phyloP scores from a whole-genome alignment of 2,888 invertebrate genomes.

The Sisyra terminalis region DNA sequence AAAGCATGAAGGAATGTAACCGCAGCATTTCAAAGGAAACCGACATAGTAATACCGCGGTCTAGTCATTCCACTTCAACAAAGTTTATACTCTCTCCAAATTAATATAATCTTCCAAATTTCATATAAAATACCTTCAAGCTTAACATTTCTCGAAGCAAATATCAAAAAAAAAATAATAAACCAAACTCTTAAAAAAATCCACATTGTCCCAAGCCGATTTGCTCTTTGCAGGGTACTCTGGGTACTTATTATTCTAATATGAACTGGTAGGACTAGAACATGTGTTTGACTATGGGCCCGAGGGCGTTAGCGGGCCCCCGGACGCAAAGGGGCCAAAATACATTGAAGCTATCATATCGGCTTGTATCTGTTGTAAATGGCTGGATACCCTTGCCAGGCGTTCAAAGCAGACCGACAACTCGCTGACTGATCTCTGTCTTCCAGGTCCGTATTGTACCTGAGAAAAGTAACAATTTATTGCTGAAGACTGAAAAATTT shows the following conservation, averaged over 20 bases:
- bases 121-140: slow-evolving; percentile 2
- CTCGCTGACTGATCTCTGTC: slow-evolving; percentile 8
- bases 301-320: too few species aligned
- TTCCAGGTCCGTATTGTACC: slow-evolving; percentile 3
- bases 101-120: neutral
- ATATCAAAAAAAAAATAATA: too few species aligned
- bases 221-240: neutral
- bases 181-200: too few species aligned
- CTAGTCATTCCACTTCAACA: slow-evolving; percentile 3
- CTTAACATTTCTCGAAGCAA: too few species aligned
- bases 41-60: slow-evolving; percentile 5
- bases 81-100: neutral
- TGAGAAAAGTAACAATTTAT: too few species aligned
- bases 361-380: slow-evolving; percentile 10
- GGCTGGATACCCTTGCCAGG: slow-evolving; percentile 9
- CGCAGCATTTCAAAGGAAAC: slow-evolving; percentile 8
- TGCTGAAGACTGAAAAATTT: neutral
- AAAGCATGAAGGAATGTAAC: slow-evolving; percentile 9
- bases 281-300: slow-evolving; percentile 2
- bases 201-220: neutral
- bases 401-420: slow-evolving; percentile 9
- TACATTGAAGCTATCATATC: slow-evolving; percentile 9
- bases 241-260: too few species aligned
- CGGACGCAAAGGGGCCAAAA: slow-evolving; percentile 1
- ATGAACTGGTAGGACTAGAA: slow-evolving; percentile 4